phyloP scores from a whole-genome alignment of 2,113 vertebrate species.

The Pardalotus punctatus region DNA sequence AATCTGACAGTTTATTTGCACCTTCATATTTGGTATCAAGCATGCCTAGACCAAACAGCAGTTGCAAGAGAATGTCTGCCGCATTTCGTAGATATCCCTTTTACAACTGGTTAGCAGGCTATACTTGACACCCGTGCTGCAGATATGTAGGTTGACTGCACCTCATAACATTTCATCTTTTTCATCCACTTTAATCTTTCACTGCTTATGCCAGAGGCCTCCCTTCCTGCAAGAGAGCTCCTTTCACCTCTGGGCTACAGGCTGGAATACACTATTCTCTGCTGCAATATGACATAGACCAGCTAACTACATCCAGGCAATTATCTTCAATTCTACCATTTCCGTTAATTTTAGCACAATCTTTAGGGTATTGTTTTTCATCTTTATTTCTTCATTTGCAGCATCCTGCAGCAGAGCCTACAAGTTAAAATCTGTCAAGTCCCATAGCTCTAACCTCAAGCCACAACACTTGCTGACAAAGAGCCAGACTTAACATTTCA shows the following conservation, averaged over 20 bases:
- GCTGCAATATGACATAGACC: neutral
- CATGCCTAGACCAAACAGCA: neutral
- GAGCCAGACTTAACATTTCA: constrained; percentile 29
- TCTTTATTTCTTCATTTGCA: neutral
- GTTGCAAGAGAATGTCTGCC: neutral
- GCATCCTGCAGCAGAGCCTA: constrained; percentile 1
- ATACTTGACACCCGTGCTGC: neutral
- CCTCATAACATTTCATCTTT: neutral
- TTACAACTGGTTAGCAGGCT: neutral
- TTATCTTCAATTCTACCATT: neutral
- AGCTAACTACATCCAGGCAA: neutral
- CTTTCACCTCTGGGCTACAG: neutral
- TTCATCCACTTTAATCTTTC: neutral
- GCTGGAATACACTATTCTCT: neutral
- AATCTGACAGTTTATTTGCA: neutral
- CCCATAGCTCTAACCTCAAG: constrained; percentile 33
- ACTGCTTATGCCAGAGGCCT: neutral
- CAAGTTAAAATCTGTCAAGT: constrained; percentile 32
- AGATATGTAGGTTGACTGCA: neutral
- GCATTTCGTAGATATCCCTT: neutral
- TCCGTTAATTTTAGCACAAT: constrained; percentile 18
- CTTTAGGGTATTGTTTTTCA: constrained; percentile 4
- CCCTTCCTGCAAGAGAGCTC: neutral
- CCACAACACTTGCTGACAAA: constrained; percentile 5
- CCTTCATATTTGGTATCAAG: neutral